Evolutionary conservation across 2,797 vertebrate species (phyloP), one percentile per base, ranked within the genome.

Genomic region (Perodicticus potto): DNA sequence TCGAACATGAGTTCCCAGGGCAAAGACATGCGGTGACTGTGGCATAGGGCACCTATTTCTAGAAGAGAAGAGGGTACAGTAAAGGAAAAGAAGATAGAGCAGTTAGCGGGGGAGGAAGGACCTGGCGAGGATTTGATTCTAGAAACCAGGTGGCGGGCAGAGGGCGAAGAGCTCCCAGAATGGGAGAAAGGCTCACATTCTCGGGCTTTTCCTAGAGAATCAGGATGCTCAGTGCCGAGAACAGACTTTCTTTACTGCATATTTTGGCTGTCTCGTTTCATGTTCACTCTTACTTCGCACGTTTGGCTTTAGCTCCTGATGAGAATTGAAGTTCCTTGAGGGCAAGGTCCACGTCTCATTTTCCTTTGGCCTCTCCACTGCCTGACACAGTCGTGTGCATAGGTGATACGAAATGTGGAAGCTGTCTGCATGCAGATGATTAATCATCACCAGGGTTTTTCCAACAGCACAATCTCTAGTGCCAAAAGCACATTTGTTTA

Each of bases 401-500:
- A n/a, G 84, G 40, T 25, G 65, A 90, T 37, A 91, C 1, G 74
- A 91, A 83, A 88, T 55, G n/a, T 74, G 86, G 92, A 83, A 25
- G 78, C 73, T 92, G 19, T 95, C 81, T 77, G 88, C 90, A 32
- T 77, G 67, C 17, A 7, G 83, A 89, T 92, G 89, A 95, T 93
- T 94, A 89, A 95, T 96, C 96, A 78, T 93, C 91, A 67, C 82
- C 92, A 89, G 73, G 73, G 61, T 76, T 94, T 78, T 97, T 89
- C 97, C 97, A 86, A 55, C 95, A 77, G 89, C 95, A 78, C 40
- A 45, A 29, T 77, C 76, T 61, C 2, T 65, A 82, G 53, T 96
- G 95, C 96, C 97, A 97, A 74, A 84, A 96, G 91, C 94, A 96
- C 97, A 97, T 97, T 97, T 97, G 94, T 92, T 96, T 83, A 91